phyloP scores from a whole-genome alignment of 2,888 invertebrate genomes.

The Hemaris fuciformis region DNA sequence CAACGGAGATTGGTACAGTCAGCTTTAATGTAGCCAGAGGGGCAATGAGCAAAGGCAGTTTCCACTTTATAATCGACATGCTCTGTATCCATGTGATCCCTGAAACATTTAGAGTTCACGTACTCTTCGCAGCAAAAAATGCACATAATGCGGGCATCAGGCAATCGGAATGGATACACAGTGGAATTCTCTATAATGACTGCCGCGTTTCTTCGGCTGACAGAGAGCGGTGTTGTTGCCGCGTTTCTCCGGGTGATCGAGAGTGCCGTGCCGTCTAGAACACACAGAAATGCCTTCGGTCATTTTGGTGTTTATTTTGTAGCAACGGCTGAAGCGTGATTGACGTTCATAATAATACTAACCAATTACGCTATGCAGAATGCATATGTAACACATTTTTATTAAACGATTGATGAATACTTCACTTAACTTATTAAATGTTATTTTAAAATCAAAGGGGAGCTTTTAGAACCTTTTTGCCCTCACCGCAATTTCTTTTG shows the following conservation, averaged over 20 bases:
- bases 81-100: conserved; percentile 39
- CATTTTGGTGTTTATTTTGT: conserved; percentile 12
- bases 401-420: too few relatives aligned
- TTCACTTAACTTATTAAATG: too few relatives aligned
- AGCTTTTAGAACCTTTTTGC: too few relatives aligned
- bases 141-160: conserved; percentile 55
- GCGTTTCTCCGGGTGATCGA: conserved; percentile 61
- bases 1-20: conserved; percentile 42
- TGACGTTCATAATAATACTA: too few relatives aligned
- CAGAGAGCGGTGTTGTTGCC: conserved; percentile 51
- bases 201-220: conserved; percentile 62
- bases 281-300: conserved; percentile 52
- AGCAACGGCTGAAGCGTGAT: not conserved
- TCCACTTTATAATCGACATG: conserved; percentile 31
- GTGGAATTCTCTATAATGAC: conserved; percentile 58
- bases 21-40: conserved; percentile 33
- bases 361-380: too few relatives aligned
- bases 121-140: conserved; percentile 57
- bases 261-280: conserved; percentile 64
- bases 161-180: conserved; percentile 62
- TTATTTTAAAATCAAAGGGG: too few relatives aligned
- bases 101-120: conserved; percentile 40
- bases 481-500: too few relatives aligned
- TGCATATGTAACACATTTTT: too few relatives aligned
- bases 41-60: conserved; percentile 36